Percentiles rank a stretch among this genome's conserved stretches.
Evolutionary conservation across 2,797 vertebrate genomes (phyloP).

Genomic region (Molossus alvarezi): DNA sequence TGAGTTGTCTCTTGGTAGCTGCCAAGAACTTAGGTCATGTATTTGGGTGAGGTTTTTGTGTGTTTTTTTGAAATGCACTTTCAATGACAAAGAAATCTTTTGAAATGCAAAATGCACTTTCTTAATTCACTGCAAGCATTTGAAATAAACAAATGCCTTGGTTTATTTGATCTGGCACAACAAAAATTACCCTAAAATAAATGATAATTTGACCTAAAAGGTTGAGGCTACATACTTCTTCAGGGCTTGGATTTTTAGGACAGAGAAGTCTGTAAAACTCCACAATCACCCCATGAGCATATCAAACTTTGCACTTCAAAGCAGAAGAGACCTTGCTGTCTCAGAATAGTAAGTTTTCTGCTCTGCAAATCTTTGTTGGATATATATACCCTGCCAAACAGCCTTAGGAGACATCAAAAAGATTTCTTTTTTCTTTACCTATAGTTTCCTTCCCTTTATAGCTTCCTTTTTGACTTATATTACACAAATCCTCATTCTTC

Average conservation of each 20-base stretch:
- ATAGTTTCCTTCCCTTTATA: not conserved
- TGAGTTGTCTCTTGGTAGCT: constrained; percentile 51
- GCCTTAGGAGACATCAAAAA: not conserved
- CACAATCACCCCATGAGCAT: not conserved
- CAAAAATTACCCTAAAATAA: constrained; percentile 67
- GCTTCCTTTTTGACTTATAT: not conserved
- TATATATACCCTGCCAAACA: not conserved
- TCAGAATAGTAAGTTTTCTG: constrained; percentile 15
- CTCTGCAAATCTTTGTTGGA: not conserved
- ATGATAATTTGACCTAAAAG: constrained; percentile 60
- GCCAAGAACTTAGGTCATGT: constrained; percentile 75
- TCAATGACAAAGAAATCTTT: constrained; percentile 71
- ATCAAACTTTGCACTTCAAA: constrained; percentile 19
- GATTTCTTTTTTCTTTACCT: not conserved
- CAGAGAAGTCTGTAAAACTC: not conserved
- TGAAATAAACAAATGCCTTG: constrained; percentile 75
- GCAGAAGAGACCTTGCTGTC: not conserved
- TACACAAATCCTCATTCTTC: not conserved
- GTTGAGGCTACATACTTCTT: not conserved
- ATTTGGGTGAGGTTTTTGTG: not conserved
- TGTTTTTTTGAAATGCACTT: constrained; percentile 58
- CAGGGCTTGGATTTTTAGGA: constrained; percentile 31
- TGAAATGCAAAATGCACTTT: constrained; percentile 74
- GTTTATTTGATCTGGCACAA: constrained; percentile 63
- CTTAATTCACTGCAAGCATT: constrained; percentile 54